Evolutionary conservation across 2,113 vertebrate genomes (phyloP).

Genomic region (Eubucco bourcierii): DNA sequence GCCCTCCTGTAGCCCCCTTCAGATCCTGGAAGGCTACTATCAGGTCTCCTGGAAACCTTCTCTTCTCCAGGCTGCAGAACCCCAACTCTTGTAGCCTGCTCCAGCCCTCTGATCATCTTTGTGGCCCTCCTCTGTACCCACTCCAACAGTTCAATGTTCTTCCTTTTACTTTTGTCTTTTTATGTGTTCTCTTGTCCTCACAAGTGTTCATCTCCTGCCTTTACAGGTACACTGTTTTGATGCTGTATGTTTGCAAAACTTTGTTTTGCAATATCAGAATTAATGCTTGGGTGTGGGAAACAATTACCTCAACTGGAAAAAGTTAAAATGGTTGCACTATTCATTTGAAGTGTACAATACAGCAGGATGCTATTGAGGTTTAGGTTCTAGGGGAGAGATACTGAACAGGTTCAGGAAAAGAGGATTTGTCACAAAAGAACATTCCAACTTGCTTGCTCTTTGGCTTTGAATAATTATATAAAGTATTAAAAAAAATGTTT

Average conservation of each 20-base stretch:
- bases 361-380: neutral
- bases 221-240: neutral
- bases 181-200: neutral
- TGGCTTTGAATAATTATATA: neutral
- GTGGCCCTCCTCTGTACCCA: too few species aligned
- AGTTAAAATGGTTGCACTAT: neutral
- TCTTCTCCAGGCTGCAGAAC: too few species aligned
- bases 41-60: too few species aligned
- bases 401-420: neutral
- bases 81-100: too few species aligned
- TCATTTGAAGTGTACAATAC: neutral
- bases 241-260: neutral
- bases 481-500: neutral
- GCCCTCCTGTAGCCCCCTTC: too few species aligned
- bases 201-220: fast-evolving
- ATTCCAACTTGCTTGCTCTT: neutral
- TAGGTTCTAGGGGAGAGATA: neutral
- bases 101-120: too few species aligned
- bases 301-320: neutral
- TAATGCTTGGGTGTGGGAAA: fast-evolving
- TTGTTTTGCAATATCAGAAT: neutral
- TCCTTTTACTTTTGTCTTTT: neutral
- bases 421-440: neutral
- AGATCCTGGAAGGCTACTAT: too few species aligned
- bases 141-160: too few species aligned